Conservation (phyloP, 1,140 invertebrate species). For the Diabrotica undecimpunctata region DNA sequence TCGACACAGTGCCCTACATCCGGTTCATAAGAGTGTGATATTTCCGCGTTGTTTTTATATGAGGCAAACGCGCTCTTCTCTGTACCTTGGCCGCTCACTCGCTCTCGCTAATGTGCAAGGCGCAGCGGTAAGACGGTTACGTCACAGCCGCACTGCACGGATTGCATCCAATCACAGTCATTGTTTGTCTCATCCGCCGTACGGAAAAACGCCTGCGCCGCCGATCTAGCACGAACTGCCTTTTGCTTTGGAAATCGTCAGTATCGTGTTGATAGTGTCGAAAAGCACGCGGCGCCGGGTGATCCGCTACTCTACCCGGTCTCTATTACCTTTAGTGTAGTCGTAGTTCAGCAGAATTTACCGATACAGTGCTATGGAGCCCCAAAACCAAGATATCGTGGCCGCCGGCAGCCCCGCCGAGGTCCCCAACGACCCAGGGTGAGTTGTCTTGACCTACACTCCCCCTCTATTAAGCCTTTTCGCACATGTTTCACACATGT, state of each 20-base stretch:
- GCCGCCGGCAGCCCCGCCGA: constrained; percentile 69
- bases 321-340: constrained; percentile 59
- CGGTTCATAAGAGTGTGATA: constrained; percentile 11
- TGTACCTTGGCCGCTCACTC: not conserved
- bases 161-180: constrained; percentile 49
- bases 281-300: constrained; percentile 62
- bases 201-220: constrained; percentile 32
- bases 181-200: constrained; percentile 42
- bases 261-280: constrained; percentile 71
- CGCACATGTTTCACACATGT: constrained; percentile 28
- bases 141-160: constrained; percentile 46
- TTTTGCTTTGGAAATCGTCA: constrained; percentile 48
- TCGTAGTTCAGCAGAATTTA: constrained; percentile 54
- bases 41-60: constrained; percentile 26
- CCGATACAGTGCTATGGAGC: constrained; percentile 56
- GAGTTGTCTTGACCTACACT: constrained; percentile 48
- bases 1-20: constrained; percentile 26
- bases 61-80: not conserved
- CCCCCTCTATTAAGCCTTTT: constrained; percentile 1
- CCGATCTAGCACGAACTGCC: constrained; percentile 35
- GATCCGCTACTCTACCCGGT: constrained; percentile 57
- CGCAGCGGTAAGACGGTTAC: constrained; percentile 32
- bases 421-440: constrained; percentile 87
- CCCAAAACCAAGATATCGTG: constrained; percentile 68
- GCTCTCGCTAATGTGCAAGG: constrained; percentile 20